Evolutionary conservation across 1,140 invertebrate species (phyloP).

Genomic region (Neomicropteryx cornuta): DNA sequence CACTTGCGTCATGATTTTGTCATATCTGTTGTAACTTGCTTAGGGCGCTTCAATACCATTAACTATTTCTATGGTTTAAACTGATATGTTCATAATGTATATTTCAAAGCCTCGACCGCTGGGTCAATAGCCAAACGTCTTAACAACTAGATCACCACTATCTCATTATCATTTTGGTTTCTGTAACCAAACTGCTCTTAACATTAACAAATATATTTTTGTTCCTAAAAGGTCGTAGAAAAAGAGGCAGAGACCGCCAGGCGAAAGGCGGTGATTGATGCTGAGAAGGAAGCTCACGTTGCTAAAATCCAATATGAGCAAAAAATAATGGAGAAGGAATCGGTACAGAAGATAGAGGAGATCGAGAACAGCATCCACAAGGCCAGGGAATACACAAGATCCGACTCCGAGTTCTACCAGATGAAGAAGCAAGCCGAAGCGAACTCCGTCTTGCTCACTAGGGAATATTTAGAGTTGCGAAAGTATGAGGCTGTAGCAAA

Average conservation of each 20-base stretch:
- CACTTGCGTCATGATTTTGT: too few relatives aligned
- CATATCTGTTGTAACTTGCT: too few relatives aligned
- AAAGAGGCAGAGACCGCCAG: slow-evolving; percentile 89
- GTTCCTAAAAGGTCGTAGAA: slow-evolving; percentile 57
- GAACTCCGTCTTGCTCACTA: slow-evolving; percentile 64
- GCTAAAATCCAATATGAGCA: slow-evolving; percentile 82
- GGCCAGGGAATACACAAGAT: slow-evolving; percentile 62
- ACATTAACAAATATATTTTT: slow-evolving; percentile 3
- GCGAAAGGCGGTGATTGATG: slow-evolving; percentile 82
- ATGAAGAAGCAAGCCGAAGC: slow-evolving; percentile 63
- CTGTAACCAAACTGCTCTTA: too few relatives aligned
- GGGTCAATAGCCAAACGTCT: too few relatives aligned
- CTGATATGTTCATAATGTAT: too few relatives aligned
- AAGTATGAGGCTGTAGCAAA: slow-evolving; percentile 67
- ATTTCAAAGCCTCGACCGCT: too few relatives aligned
- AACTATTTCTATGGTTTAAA: too few relatives aligned
- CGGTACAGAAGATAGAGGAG: slow-evolving; percentile 68
- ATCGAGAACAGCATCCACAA: slow-evolving; percentile 83
- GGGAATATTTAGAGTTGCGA: slow-evolving; percentile 72
- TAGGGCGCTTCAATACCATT: too few relatives aligned
- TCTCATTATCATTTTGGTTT: too few relatives aligned
- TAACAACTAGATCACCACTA: too few relatives aligned
- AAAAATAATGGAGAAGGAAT: slow-evolving; percentile 89
- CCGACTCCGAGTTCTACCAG: slow-evolving; percentile 76
- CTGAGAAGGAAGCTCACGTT: slow-evolving; percentile 78